Conservation (phyloP, 2,888 invertebrate genomes). For the Metallyticus violacea region DNA sequence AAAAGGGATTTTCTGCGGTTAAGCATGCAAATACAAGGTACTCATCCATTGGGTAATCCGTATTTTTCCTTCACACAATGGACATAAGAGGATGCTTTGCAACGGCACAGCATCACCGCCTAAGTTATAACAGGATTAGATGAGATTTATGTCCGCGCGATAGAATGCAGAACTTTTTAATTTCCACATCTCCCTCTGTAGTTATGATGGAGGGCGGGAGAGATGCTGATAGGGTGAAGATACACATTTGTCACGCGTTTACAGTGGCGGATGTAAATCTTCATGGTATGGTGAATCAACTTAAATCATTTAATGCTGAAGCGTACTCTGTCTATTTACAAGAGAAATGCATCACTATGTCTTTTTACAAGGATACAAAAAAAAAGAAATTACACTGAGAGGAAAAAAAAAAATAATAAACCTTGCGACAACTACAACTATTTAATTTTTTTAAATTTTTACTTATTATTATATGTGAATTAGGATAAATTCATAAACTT, state of each 20-base stretch:
- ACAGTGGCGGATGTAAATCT: not conserved
- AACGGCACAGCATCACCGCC: not conserved
- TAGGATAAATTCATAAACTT: no score
- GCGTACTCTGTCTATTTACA: no score
- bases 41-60: not conserved
- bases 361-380: no score
- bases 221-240: not conserved
- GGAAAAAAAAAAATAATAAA: no score
- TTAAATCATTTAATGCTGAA: no score
- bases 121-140: not conserved
- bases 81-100: not conserved
- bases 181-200: not conserved
- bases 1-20: not conserved
- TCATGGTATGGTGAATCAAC: no score
- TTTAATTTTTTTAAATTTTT: no score
- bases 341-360: no score
- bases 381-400: no score
- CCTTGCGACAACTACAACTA: no score
- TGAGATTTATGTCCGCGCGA: not conserved
- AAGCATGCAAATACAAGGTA: not conserved
- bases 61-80: not conserved
- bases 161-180: not conserved
- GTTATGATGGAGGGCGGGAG: not conserved
- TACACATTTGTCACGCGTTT: not conserved
- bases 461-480: no score